Percentiles rank a stretch among this genome's conserved stretches.
Evolutionary conservation across 1,140 invertebrate species (phyloP).

Genomic region (Apis florea): DNA sequence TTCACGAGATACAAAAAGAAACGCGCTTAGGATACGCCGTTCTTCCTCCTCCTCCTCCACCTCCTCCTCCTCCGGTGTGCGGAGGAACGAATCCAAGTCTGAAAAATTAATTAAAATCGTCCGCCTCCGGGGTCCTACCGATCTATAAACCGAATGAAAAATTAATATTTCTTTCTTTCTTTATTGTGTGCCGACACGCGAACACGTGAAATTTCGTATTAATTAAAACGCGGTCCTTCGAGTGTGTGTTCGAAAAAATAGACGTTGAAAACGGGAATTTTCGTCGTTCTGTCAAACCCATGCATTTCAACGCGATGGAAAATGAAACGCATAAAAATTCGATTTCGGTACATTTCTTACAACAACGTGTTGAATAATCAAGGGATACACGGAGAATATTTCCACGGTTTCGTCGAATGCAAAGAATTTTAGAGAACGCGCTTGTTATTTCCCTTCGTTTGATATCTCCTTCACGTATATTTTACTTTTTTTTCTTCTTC

Average conservation of each 20-base stretch:
- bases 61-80: too few species aligned
- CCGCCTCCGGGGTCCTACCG: too few species aligned
- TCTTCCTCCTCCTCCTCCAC: too few species aligned
- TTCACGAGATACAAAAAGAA: too few species aligned
- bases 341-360: neutral
- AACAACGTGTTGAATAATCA: neutral
- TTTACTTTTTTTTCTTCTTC: too few species aligned
- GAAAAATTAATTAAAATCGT: conserved; percentile 21
- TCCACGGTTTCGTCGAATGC: too few species aligned
- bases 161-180: neutral
- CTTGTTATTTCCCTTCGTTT: too few species aligned
- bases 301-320: neutral
- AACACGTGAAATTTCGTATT: neutral
- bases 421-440: too few species aligned
- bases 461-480: too few species aligned
- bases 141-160: conserved; percentile 17
- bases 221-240: conserved; percentile 3
- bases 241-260: neutral
- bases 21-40: too few species aligned
- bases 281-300: neutral
- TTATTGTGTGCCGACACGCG: neutral
- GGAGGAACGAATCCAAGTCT: neutral
- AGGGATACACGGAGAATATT: neutral
- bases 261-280: neutral
- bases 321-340: neutral